phyloP scores from a whole-genome alignment of 1,140 invertebrate genomes.

The Himalopsyche phryganea region DNA sequence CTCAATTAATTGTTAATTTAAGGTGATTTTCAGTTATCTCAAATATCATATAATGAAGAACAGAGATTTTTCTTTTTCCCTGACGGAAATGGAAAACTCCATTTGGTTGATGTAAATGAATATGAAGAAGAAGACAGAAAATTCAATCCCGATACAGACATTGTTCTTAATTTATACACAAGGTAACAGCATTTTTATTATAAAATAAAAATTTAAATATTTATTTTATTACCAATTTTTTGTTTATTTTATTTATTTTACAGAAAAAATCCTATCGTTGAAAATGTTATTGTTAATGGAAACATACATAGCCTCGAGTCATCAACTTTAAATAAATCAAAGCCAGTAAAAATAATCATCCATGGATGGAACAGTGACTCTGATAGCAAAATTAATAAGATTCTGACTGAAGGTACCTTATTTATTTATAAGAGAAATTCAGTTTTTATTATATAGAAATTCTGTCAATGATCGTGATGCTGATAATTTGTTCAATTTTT shows the following conservation, averaged over 20 bases:
- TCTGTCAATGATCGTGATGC: too few species aligned
- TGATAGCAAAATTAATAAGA: conserved; percentile 10
- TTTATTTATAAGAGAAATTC: background rate
- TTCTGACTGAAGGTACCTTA: conserved; percentile 3
- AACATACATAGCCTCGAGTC: conserved; percentile 1
- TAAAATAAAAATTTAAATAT: background rate
- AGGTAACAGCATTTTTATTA: background rate
- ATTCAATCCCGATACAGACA: background rate
- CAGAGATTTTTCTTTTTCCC: background rate
- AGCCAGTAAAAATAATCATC: conserved; percentile 16
- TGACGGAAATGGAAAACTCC: background rate
- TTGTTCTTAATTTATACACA: background rate
- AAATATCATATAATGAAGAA: too few species aligned
- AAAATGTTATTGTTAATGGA: background rate
- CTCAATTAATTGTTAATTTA: too few species aligned
- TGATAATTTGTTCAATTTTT: too few species aligned
- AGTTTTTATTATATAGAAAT: too few species aligned
- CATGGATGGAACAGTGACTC: conserved; percentile 25
- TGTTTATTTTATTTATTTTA: background rate
- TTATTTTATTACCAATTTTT: background rate
- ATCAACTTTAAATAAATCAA: conserved; percentile 15
- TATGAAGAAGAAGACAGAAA: background rate
- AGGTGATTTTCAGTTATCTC: too few species aligned
- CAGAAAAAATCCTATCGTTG: conserved; percentile 11
- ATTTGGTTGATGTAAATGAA: background rate